Percentiles rank a stretch among this genome's conserved stretches.
phyloP scores from a whole-genome alignment of 2,888 invertebrate genomes.

The Cyrtodaria siliqua region DNA sequence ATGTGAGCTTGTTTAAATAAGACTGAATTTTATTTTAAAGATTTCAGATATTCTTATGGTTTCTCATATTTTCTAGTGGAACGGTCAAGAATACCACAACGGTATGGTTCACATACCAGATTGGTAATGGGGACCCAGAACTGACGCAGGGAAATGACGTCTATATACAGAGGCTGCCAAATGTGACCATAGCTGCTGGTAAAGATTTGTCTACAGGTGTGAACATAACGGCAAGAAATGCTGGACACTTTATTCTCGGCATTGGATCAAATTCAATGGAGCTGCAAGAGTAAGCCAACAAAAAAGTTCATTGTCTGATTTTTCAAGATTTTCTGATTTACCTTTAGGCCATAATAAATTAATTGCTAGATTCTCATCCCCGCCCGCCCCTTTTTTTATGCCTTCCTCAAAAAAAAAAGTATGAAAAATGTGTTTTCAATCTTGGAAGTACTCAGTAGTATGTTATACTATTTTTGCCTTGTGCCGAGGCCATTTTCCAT shows the following conservation, averaged over 20 bases:
- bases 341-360: no score
- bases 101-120: conserved; percentile 76
- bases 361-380: no score
- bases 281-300: conserved; percentile 65
- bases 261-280: conserved; percentile 75
- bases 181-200: conserved; percentile 68
- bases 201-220: conserved; percentile 47
- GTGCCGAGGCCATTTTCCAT: no score
- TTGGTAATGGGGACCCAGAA: conserved; percentile 63
- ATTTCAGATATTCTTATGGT: not conserved
- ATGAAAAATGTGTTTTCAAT: no score
- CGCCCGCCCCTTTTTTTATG: no score
- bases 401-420: no score
- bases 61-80: conserved; percentile 56
- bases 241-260: conserved; percentile 79
- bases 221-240: conserved; percentile 67
- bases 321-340: no score
- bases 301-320: no score
- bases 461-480: no score
- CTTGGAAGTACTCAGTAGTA: no score
- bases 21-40: not conserved
- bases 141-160: conserved; percentile 46
- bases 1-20: not conserved
- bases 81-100: conserved; percentile 52
- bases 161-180: conserved; percentile 66